Evolutionary conservation across 1,140 invertebrate species (phyloP).

Genomic region (Streblospio benedicti): DNA sequence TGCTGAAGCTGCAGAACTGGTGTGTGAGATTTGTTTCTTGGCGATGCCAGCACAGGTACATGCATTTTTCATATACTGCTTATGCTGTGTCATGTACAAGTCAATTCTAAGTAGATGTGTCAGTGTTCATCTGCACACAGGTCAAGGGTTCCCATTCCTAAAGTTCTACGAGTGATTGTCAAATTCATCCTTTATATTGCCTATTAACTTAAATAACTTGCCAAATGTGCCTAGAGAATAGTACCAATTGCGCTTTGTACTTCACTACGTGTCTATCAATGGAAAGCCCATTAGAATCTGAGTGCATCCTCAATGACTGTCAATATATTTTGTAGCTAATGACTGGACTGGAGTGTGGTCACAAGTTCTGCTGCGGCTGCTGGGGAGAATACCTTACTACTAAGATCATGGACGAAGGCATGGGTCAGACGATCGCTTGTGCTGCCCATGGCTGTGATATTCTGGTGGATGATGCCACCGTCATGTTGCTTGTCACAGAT

Average conservation of each 20-base stretch:
- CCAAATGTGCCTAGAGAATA: no score
- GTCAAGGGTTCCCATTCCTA: no score
- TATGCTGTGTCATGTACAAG: no score
- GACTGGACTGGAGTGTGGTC: slow-evolving; percentile 92
- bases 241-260: no score
- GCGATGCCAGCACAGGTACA: slow-evolving; percentile 69
- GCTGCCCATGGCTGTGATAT: slow-evolving; percentile 73
- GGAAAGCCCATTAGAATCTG: no score
- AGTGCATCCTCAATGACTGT: not conserved
- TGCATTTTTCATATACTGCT: no score
- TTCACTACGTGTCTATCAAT: no score
- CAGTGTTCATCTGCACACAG: no score
- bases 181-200: no score
- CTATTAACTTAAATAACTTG: no score
- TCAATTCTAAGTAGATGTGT: no score
- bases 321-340: slow-evolving; percentile 61
- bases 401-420: slow-evolving; percentile 95
- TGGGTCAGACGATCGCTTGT: slow-evolving; percentile 83
- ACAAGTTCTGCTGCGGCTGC: slow-evolving; percentile 87
- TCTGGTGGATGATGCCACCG: slow-evolving; percentile 90
- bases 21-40: slow-evolving; percentile 85
- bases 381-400: slow-evolving; percentile 96
- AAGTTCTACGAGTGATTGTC: no score
- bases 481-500: slow-evolving; percentile 85
- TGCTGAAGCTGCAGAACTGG: slow-evolving; percentile 19